Conservation (phyloP, 1,140 invertebrate species). For the Odontomachus brunneus region DNA sequence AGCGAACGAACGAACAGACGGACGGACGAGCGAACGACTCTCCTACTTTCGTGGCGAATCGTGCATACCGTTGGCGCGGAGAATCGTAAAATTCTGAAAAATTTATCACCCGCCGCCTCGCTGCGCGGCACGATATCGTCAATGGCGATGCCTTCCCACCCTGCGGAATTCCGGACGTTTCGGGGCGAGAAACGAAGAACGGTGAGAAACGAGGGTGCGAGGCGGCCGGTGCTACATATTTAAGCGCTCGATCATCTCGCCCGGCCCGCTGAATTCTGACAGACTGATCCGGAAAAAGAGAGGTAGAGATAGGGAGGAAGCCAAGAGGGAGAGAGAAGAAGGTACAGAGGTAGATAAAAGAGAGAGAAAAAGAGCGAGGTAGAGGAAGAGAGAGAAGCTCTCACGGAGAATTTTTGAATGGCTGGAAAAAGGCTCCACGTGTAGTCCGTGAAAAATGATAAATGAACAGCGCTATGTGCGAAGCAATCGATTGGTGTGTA, state of each 20-base stretch:
- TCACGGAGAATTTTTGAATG: slow-evolving; percentile 69
- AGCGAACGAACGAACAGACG: neutral
- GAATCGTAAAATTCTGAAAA: slow-evolving; percentile 75
- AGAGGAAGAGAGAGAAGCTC: neutral
- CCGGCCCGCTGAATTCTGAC: slow-evolving; percentile 65
- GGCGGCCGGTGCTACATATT: slow-evolving; percentile 72
- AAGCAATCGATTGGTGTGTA: slow-evolving; percentile 46
- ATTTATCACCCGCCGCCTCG: slow-evolving; percentile 71
- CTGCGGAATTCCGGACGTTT: slow-evolving; percentile 57
- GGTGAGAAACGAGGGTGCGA: slow-evolving; percentile 34
- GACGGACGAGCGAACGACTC: slow-evolving; percentile 53
- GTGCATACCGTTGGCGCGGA: slow-evolving; percentile 63
- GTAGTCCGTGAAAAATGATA: slow-evolving; percentile 57
- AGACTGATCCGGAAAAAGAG: slow-evolving; percentile 44
- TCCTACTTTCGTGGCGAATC: slow-evolving; percentile 63
- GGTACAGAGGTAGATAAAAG: no score
- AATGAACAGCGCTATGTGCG: slow-evolving; percentile 47
- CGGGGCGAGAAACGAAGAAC: slow-evolving; percentile 25
- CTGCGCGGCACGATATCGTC: slow-evolving; percentile 40
- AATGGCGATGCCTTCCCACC: slow-evolving; percentile 40
- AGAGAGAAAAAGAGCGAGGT: neutral
- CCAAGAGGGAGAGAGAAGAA: neutral
- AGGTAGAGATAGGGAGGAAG: neutral
- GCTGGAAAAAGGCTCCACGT: slow-evolving; percentile 15
- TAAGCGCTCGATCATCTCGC: slow-evolving; percentile 72